phyloP scores from a whole-genome alignment of 2,113 vertebrate species.

The Gambusia holbrooki region DNA sequence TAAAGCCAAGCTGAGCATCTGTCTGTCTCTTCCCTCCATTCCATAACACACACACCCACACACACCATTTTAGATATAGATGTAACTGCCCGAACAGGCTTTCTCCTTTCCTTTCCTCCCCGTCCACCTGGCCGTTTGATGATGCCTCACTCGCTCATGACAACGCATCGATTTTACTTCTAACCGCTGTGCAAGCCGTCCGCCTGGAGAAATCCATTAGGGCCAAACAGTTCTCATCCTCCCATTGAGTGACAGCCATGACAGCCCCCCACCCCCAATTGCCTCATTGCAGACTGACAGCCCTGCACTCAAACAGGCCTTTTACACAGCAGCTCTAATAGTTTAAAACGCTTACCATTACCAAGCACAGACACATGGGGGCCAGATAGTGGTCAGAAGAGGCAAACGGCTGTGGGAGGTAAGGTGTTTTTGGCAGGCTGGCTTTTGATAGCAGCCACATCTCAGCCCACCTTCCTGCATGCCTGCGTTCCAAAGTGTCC shows the following conservation, averaged over 20 bases:
- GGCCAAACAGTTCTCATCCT: slow-evolving; percentile 96
- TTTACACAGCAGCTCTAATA: slow-evolving; percentile 94
- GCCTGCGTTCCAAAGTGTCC: slow-evolving; percentile 26
- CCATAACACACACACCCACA: slow-evolving; percentile 43
- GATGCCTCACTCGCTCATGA: slow-evolving; percentile 90
- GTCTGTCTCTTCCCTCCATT: slow-evolving; percentile 75
- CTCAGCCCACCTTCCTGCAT: slow-evolving; percentile 30
- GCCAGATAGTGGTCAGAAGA: slow-evolving; percentile 77
- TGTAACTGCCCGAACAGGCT: slow-evolving; percentile 69
- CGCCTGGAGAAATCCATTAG: slow-evolving; percentile 98
- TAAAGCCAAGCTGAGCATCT: slow-evolving; percentile 75
- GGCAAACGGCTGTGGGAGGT: slow-evolving; percentile 23
- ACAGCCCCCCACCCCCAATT: slow-evolving; percentile 73
- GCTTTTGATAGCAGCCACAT: slow-evolving; percentile 30
- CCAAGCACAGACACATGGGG: slow-evolving; percentile 88
- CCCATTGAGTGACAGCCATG: slow-evolving; percentile 79
- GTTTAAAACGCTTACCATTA: slow-evolving; percentile 99
- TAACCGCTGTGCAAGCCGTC: slow-evolving; percentile 90
- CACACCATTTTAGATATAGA: slow-evolving; percentile 79
- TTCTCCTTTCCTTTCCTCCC: slow-evolving; percentile 75
- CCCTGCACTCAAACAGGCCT: slow-evolving; percentile 93
- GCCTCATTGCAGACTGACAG: slow-evolving; percentile 89
- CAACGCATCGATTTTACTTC: slow-evolving; percentile 99
- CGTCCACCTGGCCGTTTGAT: slow-evolving; percentile 91
- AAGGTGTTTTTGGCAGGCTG: slow-evolving; percentile 52